These are phyloP conservation scores for Manacus vitellinus DNA, from an alignment of 2,113 vertebrate genomes.

Conservation along the genomic window DNA sequence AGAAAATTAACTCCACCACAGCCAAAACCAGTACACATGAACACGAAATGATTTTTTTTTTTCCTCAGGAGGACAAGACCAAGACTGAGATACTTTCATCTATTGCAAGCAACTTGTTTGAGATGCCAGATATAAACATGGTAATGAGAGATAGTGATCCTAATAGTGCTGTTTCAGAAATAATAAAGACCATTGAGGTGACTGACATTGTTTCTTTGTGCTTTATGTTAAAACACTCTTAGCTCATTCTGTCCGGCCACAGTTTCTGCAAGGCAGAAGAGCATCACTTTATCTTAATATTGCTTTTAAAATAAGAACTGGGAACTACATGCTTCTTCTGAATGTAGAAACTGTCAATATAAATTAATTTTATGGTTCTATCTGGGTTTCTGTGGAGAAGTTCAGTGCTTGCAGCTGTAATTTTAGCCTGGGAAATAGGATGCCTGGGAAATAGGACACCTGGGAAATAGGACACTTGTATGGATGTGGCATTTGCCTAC, in stretches of 20 bases:
- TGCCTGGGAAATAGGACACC: background rate
- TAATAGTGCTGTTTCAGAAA: background rate
- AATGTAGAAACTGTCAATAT: background rate
- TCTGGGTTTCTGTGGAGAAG: background rate
- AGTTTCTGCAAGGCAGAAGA: background rate
- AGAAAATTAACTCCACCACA: background rate
- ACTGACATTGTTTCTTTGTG: background rate
- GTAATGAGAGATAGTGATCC: background rate
- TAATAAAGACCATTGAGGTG: background rate
- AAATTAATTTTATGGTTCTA: background rate
- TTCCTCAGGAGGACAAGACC: background rate
- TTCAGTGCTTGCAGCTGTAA: background rate
- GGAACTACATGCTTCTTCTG: background rate
- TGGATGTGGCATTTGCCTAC: background rate
- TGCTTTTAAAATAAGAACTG: conserved; percentile 24
- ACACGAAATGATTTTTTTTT: background rate
- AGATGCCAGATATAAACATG: background rate
- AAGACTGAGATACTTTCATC: background rate
- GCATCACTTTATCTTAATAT: background rate
- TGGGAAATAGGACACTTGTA: background rate
- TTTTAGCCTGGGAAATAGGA: background rate
- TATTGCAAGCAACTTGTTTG: background rate
- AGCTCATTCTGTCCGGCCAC: background rate
- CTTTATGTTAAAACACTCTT: background rate
- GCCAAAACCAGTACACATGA: background rate